Evolutionary conservation across 1,140 invertebrate genomes (phyloP).

Genomic region (Papilio xuthus): DNA sequence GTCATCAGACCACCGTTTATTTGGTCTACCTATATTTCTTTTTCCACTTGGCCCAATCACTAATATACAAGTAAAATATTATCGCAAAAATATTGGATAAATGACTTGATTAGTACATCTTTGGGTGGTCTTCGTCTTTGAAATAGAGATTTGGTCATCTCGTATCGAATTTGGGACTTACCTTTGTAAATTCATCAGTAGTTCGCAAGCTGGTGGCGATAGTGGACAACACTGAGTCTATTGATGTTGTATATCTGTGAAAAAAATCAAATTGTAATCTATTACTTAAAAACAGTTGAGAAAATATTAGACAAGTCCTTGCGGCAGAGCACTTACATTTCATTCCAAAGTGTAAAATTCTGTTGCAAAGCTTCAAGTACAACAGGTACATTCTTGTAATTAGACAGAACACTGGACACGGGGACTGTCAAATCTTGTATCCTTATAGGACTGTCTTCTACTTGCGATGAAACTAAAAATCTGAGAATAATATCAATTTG

Average conservation of each 20-base stretch:
- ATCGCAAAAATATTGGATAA: no score
- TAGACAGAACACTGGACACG: slow-evolving; percentile 71
- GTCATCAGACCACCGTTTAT: no score
- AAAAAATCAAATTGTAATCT: slow-evolving; percentile 18
- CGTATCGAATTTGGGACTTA: slow-evolving; percentile 43
- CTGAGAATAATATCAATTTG: slow-evolving; percentile 47
- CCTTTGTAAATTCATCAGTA: slow-evolving; percentile 58
- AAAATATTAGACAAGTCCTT: not conserved
- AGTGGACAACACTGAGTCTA: slow-evolving; percentile 54
- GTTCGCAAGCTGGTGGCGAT: slow-evolving; percentile 58
- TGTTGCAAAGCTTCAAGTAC: slow-evolving; percentile 78
- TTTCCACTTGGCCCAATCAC: no score
- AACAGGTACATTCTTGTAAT: slow-evolving; percentile 69
- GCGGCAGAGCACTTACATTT: slow-evolving; percentile 46
- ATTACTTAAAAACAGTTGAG: not conserved
- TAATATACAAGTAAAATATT: no score
- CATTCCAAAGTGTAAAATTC: slow-evolving; percentile 60
- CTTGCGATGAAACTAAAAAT: slow-evolving; percentile 64
- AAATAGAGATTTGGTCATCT: not conserved
- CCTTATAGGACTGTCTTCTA: slow-evolving; percentile 76
- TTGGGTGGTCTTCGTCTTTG: not conserved
- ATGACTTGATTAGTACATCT: not conserved
- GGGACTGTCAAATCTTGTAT: slow-evolving; percentile 74
- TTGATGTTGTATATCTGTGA: slow-evolving; percentile 61
- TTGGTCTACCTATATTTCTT: no score